Conservation (phyloP, 2,113 vertebrate species). For the Sinocyclocheilus anophthalmus region DNA sequence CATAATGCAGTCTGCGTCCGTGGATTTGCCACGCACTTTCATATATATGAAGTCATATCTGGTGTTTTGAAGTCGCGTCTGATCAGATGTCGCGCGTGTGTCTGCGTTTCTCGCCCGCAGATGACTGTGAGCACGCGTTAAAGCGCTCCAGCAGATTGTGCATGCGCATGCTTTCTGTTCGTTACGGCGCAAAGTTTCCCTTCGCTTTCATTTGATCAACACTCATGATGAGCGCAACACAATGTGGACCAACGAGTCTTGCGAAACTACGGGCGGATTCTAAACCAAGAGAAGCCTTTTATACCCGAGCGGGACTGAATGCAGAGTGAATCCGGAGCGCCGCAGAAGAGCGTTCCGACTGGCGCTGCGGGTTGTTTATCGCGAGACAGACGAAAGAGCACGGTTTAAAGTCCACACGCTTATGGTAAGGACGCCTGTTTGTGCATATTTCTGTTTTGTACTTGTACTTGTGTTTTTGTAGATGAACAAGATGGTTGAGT, state of each 20-base stretch:
- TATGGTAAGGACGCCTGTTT: conserved; percentile 2
- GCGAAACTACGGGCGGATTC: background rate
- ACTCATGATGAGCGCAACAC: background rate
- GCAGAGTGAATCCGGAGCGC: background rate
- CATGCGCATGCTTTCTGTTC: background rate
- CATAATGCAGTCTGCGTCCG: background rate
- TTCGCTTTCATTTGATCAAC: conserved; percentile 58
- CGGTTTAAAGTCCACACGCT: background rate
- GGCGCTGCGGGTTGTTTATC: background rate
- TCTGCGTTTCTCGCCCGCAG: rapidly evolving
- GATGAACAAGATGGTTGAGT: background rate
- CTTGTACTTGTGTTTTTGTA: background rate
- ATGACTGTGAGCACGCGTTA: background rate
- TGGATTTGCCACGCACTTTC: background rate
- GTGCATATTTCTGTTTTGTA: background rate
- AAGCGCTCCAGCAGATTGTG: rapidly evolving
- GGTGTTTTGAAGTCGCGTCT: background rate
- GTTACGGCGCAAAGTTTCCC: conserved; percentile 65
- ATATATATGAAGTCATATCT: rapidly evolving
- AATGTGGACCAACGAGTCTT: background rate
- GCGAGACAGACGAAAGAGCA: conserved; percentile 35
- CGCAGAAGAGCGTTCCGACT: background rate
- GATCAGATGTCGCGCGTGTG: rapidly evolving
- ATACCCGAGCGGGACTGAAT: no score
- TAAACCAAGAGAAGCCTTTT: no score